Base-by-base conservation (phyloP, 2,888 invertebrate species). In the Papilio gigon region DNA sequence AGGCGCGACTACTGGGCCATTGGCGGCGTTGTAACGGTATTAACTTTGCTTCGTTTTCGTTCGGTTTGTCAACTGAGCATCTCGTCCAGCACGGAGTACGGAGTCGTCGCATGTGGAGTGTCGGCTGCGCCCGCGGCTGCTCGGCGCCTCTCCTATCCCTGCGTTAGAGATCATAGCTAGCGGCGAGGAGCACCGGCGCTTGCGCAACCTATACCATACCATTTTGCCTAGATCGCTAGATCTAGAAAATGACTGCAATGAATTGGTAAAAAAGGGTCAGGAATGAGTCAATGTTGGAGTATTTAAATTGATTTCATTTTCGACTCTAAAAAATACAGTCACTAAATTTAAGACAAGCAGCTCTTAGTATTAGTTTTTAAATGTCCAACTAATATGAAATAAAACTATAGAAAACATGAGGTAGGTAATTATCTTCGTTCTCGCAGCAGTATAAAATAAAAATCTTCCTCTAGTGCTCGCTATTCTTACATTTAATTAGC, bases 81-180 rank as follows among this genome's bases (percentile, higher is more conserved):
- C 95, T 94, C 91, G 96, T 95, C 96, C 96, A 96, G 90, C 95
- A 94, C 84, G 96, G 96, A 84, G 95, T 95, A 91, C 95, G 95
- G 87, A 96, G 95, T 81, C 95, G 94, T 88, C 96, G 94, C 92
- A 93, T 94, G 93, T 94, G 95, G 75, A 94, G 93, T 77, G 94
- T 93, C 62, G 87, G 87, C 85, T 88, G 87, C 78, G 83, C 81
- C 3, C 88, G 85, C 74, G 88, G 88, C 85, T 86, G 90, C 88
- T 87, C 90, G 56, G 79, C 84, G 69, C 74, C 84, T 82, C 91
- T 84, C 86, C 91, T 92, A 90, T 92, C 93, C 93, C 93, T 93
- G 93, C 92, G 90, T 89, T 88, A 91, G 85, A 91, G 81, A 90
- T 79, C 79, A 90, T 89, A 85, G 90, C 87, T 89, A 86, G 88